Evolutionary conservation across 2,113 vertebrate genomes (phyloP), one percentile per base, ranked within the genome.

Genomic region (Oryzias javanicus): DNA sequence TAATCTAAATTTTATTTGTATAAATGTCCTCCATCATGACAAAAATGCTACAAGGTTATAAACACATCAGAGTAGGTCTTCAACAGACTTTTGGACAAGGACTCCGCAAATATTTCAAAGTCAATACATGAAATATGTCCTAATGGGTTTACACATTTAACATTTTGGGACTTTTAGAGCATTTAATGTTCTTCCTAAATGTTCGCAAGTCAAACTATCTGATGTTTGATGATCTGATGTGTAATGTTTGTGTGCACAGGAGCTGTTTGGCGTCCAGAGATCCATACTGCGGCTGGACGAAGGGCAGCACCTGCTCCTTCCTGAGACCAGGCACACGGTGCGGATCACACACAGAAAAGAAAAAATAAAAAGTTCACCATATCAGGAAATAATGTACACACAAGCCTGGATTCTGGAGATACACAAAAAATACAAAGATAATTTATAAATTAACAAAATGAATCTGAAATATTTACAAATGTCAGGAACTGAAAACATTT

Each of bases 211-310:
- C 5, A n/a, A 44, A 5, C 10, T 1, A 25, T 44, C 12, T 49
- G 4, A 22, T 22, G 22, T 22, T 3, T 22, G 22, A 22, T 22
- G 22, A 22, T 22, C 22, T 22, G 22, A 22, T 50, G 40, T 41
- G 48, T 64, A 22, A 42, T 72, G 48, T 76, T 50, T 81, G 49
- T 70, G 61, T 50, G 52, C 70, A 41, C 70, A 98, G 96, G 87
- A 96, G 88, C 85, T 98, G 97, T 66, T 88, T 99, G 0, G 93
- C 93, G 35, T 95, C 95, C 68, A 94, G 93, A 74, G 96, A 98
- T 67, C 97, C 97, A 0, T 99, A 99, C 85, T 98, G 97, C 0
- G 96, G 96, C 25, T 99, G 97, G 97, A 93, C 94, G 0, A 76
- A 92, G 0, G 95, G 94, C 42, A 95, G 94, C 59, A 93, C 93